A percentile compares a stretch with the other conserved stretches of the same genome.
These are phyloP conservation scores for Stomorhina lunata DNA, from an alignment of 2,888 invertebrate species.

Conservation along the genomic window DNA sequence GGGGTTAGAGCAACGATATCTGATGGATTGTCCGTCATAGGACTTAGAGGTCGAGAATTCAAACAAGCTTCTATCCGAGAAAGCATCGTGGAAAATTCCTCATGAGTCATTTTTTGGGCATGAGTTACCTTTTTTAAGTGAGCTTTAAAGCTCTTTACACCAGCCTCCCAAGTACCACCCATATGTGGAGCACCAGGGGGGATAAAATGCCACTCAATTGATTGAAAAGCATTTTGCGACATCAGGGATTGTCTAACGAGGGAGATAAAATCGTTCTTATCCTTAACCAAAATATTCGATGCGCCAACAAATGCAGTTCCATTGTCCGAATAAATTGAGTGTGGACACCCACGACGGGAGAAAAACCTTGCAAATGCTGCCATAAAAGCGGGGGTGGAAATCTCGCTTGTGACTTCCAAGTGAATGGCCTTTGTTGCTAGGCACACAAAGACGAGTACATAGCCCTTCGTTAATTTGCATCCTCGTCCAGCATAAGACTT, in stretches of 20 bases:
- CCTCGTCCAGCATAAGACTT: no score
- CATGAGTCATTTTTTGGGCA: no score
- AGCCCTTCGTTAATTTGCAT: no score
- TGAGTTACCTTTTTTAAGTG: no score
- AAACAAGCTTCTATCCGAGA: no score
- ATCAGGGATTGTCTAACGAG: no score
- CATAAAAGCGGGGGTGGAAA: background rate
- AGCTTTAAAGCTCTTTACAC: no score
- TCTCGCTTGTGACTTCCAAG: background rate
- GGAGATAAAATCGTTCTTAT: background rate
- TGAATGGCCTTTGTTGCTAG: constrained; percentile 25
- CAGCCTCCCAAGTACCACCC: no score
- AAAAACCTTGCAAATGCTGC: background rate
- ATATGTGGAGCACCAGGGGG: background rate
- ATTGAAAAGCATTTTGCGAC: background rate
- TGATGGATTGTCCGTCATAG: no score
- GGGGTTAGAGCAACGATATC: no score
- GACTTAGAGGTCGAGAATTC: no score
- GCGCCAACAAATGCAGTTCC: background rate
- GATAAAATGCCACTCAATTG: background rate
- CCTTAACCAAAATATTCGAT: background rate
- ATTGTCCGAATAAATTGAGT: background rate
- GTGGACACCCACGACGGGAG: background rate
- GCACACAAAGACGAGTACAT: background rate
- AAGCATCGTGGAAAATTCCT: no score